Evolutionary conservation across 2,888 invertebrate species (phyloP).

Genomic region (Ectropis crepuscularia): DNA sequence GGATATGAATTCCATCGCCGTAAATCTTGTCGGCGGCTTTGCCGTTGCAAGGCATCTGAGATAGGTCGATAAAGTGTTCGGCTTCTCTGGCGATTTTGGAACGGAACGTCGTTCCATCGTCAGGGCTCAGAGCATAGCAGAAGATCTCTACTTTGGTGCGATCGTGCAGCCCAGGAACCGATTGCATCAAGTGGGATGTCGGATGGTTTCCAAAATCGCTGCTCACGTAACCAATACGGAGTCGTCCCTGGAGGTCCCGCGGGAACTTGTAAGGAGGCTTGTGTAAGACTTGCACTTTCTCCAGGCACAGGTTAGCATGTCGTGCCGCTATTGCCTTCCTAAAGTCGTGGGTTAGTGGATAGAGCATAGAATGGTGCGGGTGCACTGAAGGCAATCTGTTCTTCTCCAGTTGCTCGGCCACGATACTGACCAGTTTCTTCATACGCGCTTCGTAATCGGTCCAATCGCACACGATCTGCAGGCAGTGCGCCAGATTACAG

Average conservation of each 20-base stretch:
- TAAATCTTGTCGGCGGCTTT: slow-evolving; percentile 99
- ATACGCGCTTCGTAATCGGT: slow-evolving; percentile 98
- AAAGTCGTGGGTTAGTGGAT: slow-evolving; percentile 97
- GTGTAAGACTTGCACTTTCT: slow-evolving; percentile 98
- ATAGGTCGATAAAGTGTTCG: slow-evolving; percentile 98
- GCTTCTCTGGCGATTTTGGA: slow-evolving; percentile 97
- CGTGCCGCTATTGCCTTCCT: slow-evolving; percentile 98
- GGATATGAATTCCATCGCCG: slow-evolving; percentile 97
- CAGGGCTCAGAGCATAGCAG: slow-evolving; percentile 97
- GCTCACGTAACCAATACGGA: slow-evolving; percentile 98
- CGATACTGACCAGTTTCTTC: slow-evolving; percentile 98
- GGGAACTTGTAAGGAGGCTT: slow-evolving; percentile 94
- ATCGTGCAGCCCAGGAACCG: slow-evolving; percentile 97
- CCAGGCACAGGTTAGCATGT: slow-evolving; percentile 98
- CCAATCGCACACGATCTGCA: slow-evolving; percentile 99
- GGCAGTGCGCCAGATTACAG: slow-evolving; percentile 99
- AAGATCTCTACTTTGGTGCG: slow-evolving; percentile 94
- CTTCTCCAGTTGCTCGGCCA: slow-evolving; percentile 98
- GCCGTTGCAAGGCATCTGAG: slow-evolving; percentile 97
- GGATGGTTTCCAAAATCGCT: slow-evolving; percentile 99
- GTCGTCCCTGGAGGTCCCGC: slow-evolving; percentile 88
- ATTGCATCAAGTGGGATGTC: slow-evolving; percentile 99
- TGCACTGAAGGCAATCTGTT: slow-evolving; percentile 99
- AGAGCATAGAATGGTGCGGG: slow-evolving; percentile 99
- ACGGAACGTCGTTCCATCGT: slow-evolving; percentile 99